Evolutionary conservation across 2,797 vertebrate genomes (phyloP).

Genomic region (Pelodytes ibericus): DNA sequence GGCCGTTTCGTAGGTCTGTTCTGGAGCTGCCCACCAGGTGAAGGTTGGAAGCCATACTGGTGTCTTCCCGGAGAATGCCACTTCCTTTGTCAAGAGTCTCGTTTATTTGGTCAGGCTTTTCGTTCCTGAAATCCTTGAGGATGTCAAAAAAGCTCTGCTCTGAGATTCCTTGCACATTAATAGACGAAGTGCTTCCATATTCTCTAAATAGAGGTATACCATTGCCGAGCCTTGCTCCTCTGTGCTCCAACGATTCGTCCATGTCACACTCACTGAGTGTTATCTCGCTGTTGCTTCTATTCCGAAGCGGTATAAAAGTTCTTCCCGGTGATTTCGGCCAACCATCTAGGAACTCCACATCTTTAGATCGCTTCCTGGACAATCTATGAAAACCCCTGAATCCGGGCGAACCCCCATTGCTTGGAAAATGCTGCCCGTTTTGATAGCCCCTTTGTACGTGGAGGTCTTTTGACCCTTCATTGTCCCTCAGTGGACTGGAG

Average conservation of each 20-base stretch:
- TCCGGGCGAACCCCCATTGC: conserved; percentile 54
- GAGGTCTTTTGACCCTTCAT: conserved; percentile 43
- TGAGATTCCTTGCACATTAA: conserved; percentile 86
- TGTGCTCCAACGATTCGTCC: conserved; percentile 57
- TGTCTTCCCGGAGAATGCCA: conserved; percentile 70
- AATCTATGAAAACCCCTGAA: conserved; percentile 67
- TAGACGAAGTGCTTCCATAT: conserved; percentile 95
- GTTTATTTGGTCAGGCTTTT: conserved; percentile 74
- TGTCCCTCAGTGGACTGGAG: conserved; percentile 57
- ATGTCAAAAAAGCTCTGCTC: conserved; percentile 92
- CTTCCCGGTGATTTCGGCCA: conserved; percentile 68
- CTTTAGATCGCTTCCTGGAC: conserved; percentile 78
- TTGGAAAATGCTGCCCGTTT: conserved; percentile 64
- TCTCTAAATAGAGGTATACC: conserved; percentile 81
- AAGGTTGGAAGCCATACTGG: conserved; percentile 38
- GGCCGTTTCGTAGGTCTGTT: conserved; percentile 52
- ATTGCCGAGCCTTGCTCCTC: conserved; percentile 35
- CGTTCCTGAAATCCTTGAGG: conserved; percentile 84
- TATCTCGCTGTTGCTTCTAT: conserved; percentile 91
- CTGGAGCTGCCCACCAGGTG: conserved; percentile 50
- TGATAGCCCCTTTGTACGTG: conserved; percentile 53
- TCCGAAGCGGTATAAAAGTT: conserved; percentile 76
- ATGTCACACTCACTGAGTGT: conserved; percentile 89
- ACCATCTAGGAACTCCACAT: conserved; percentile 81
- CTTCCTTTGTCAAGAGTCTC: conserved; percentile 64